Evolutionary conservation across 2,113 vertebrate genomes (phyloP), one percentile per base, ranked within the genome.

Genomic region (Pica pica): DNA sequence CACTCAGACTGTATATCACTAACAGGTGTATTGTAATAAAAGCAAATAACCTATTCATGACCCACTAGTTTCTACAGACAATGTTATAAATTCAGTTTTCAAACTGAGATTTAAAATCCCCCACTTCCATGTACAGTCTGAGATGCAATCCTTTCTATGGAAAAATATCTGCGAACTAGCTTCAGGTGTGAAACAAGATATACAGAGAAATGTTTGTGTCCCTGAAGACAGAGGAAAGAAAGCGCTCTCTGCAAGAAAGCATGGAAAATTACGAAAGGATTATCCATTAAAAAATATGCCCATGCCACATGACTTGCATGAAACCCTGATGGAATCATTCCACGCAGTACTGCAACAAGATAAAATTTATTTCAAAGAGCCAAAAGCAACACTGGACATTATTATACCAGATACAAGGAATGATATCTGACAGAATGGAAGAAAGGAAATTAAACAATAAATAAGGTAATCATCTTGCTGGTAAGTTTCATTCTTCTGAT

Each of bases 381-480:
- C 95, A 97, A 94, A 94, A 96, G 87, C 87, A 96, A 95, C 90
- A 94, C 9, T 82, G 83, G 65, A 94, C 83, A 95, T 96, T 67
- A 94, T 88, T 96, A 94, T 96, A 96, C 85, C 96, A 96, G 92
- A 94, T 86, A 91, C 37, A 73, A 95, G 68, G 94, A 94, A 95
- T 81, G 13, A 52, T 67, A 91, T 63, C 91, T 89, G 63, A 93
- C 63, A 59, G 63, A 93, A 84, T 86, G 87, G 75, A 95, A 96
- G 93, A 96, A 93, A 91, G 96, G 95, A 97, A 97, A 97, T 96
- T 79, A 93, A 97, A 95, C 85, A 96, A 95, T 95, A 95, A 96
- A 93, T 93, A 96, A 94, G 55, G 84, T 71, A 94, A 88, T 39
- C 4, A 1, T 76, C 71, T 83, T 70, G 47, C 85, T 94, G 96